Percentiles rank a stretch among this genome's conserved stretches.
These are phyloP conservation scores for Ericerus pela DNA, from an alignment of 1,140 invertebrate species.

Conservation along the genomic window DNA sequence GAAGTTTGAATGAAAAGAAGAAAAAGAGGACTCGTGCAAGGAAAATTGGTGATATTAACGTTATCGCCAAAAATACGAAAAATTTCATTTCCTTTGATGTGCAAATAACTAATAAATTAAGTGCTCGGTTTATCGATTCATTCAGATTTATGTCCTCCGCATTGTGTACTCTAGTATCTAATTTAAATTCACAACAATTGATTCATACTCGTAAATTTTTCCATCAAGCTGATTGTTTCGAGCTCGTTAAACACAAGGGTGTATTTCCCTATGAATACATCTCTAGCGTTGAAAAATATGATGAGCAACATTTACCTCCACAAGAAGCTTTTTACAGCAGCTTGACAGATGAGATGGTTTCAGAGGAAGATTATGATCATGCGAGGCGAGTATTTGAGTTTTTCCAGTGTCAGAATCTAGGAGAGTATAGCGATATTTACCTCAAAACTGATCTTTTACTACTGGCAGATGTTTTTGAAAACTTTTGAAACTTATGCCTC, in stretches of 20 bases:
- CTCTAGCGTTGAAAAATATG: constrained; percentile 22
- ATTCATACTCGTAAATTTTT: background rate
- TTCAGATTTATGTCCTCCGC: constrained; percentile 20
- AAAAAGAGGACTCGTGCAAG: no score
- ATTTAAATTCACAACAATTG: background rate
- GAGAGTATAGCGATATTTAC: constrained; percentile 33
- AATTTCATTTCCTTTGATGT: background rate
- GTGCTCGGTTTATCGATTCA: constrained; percentile 20
- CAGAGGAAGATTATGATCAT: constrained; percentile 29
- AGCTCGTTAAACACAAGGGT: constrained; percentile 23
- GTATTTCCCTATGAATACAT: constrained; percentile 26
- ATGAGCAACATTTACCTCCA: constrained; percentile 25
- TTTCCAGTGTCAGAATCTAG: constrained; percentile 29
- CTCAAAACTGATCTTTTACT: constrained; percentile 32
- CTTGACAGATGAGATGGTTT: constrained; percentile 25
- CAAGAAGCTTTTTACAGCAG: constrained; percentile 30
- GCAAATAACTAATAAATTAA: background rate
- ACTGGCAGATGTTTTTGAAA: constrained; percentile 30
- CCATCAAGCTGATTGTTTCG: background rate
- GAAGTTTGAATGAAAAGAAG: no score
- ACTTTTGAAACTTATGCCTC: constrained; percentile 32
- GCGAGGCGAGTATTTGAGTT: constrained; percentile 29
- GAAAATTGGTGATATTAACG: no score
- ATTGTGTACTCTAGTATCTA: constrained; percentile 17
- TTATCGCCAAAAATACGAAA: background rate